phyloP scores from a whole-genome alignment of 1,140 invertebrate species.

The Pachypeltis micranthus region DNA sequence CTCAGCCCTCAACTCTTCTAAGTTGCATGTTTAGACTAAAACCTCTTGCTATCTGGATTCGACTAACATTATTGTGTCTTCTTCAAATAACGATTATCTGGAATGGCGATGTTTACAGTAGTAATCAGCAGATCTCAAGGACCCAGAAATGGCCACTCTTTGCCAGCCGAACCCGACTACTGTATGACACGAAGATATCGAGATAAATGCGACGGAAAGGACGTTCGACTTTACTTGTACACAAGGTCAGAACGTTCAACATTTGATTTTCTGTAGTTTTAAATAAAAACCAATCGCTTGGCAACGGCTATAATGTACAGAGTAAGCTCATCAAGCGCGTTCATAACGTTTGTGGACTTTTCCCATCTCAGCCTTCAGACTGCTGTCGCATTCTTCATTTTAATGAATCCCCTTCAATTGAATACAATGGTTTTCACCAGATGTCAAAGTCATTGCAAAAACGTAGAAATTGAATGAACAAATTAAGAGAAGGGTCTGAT shows the following conservation, averaged over 20 bases:
- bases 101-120: too few relatives aligned
- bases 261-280: not conserved
- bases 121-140: too few relatives aligned
- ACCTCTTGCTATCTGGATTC: too few relatives aligned
- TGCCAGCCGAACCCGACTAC: too few relatives aligned
- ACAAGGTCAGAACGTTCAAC: too few relatives aligned
- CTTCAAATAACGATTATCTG: too few relatives aligned
- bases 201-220: not conserved
- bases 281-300: conserved; percentile 31
- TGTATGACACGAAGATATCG: not conserved
- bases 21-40: too few relatives aligned
- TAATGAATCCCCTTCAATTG: not conserved
- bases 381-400: not conserved
- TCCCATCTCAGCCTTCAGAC: not conserved
- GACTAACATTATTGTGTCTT: too few relatives aligned
- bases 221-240: not conserved
- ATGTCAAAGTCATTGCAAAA: too few relatives aligned
- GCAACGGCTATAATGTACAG: not conserved
- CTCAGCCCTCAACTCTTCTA: too few relatives aligned
- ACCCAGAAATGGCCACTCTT: not conserved
- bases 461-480: too few relatives aligned
- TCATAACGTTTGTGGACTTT: not conserved
- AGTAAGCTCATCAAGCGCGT: not conserved
- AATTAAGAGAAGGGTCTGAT: too few relatives aligned
- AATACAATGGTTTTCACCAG: not conserved